These are phyloP conservation scores for Trididemnum clinides DNA, from an alignment of 23 tunicate genomes.

Conservation along the genomic window DNA sequence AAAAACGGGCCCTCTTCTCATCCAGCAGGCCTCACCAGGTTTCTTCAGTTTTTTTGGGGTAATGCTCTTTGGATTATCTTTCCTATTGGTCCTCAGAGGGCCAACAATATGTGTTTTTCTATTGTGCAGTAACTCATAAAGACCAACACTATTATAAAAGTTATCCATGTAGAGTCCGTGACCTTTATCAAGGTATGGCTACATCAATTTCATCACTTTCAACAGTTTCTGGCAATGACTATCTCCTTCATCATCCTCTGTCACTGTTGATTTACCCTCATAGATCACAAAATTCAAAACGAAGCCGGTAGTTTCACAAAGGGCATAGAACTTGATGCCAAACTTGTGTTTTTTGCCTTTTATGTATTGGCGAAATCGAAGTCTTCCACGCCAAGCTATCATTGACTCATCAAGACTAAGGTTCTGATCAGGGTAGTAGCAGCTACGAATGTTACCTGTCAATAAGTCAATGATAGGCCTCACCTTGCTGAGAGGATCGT, in stretches of 20 bases:
- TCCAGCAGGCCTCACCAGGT: too few species aligned
- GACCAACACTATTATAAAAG: neutral
- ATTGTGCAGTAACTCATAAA: too few species aligned
- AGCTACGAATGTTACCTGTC: neutral
- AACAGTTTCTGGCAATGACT: neutral
- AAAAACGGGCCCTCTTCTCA: too few species aligned
- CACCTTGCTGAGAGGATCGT: neutral
- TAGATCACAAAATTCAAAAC: neutral
- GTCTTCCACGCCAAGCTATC: neutral
- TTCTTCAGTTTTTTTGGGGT: too few species aligned
- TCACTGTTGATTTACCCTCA: neutral
- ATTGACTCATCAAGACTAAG: neutral
- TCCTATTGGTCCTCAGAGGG: too few species aligned
- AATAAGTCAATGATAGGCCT: neutral
- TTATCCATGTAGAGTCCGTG: neutral
- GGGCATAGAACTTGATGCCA: neutral
- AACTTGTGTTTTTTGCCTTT: neutral
- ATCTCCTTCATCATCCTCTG: neutral
- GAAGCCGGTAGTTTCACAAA: neutral
- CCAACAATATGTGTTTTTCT: too few species aligned
- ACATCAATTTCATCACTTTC: neutral
- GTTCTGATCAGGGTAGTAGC: too few species aligned
- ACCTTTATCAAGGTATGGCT: neutral
- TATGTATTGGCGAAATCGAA: neutral
- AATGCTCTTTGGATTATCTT: too few species aligned